Base-by-base conservation (phyloP, 92 coral and sea anemone species). In the Metridium senile region DNA sequence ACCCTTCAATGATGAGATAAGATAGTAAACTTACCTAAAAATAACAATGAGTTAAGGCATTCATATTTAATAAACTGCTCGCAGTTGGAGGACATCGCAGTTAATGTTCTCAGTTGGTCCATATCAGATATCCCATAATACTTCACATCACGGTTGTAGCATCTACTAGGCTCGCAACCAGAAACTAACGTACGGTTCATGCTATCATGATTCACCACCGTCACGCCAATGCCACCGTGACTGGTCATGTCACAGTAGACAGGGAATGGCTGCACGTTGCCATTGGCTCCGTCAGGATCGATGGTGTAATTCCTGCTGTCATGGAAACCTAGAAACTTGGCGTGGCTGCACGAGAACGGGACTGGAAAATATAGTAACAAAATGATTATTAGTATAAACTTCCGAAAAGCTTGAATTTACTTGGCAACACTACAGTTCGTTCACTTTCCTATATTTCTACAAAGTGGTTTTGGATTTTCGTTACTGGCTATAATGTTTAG, bases 191-290 rank as follows among this genome's bases (percentile, higher is more conserved):
- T 83, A 19, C 87, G 68, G 26, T 32, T 13, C 35, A 68, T 73
- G 70, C 82, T 83, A 57, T 83, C 72, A 70, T 83, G 87, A 56
- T 77, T 68, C 18, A 83, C 62, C 47, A 53, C 80, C 66, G 87
- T 81, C 75, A 75, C 80, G 58, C 80, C 80, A 56, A 72, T 20
- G 18, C 77, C 77, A 59, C 11, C 43, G 20, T 75, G 61, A 61
- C 63, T 61, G 54, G 56, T 62, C 86, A 81, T 74, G 72, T 81
- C 65, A 67, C 81, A 82, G 47, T 20, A 75, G 4, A 68, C 87
- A 32, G 18, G 30, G 68, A 82, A 75, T 26, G 87, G 52, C 46
- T 26, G 27, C 7, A 22, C 52, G 17, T 46, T 21, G 49, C 81
- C 81, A n/a, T 58, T 34, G 57, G 61, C 61, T 31, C 75, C 71